phyloP scores from a whole-genome alignment of 1,140 invertebrate genomes.

The Drosophila sechellia region DNA sequence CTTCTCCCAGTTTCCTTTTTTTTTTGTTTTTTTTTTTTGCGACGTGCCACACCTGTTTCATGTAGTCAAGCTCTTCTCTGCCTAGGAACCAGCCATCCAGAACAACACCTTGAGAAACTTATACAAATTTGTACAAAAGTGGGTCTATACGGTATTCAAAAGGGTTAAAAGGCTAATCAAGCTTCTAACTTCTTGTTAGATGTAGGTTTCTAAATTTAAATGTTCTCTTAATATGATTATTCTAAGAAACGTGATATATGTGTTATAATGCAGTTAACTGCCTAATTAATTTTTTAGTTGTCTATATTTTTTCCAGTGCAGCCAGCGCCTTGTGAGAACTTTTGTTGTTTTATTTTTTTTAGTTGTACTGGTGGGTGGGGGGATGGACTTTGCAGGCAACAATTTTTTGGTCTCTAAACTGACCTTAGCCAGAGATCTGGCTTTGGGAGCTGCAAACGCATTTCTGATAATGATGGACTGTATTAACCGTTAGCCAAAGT shows the following conservation, averaged over 20 bases:
- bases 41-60: conserved; percentile 84
- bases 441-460: conserved; percentile 64
- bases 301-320: conserved; percentile 17
- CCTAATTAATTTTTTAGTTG: no score
- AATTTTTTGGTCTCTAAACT: conserved; percentile 76
- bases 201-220: not conserved
- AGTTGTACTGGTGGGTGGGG: not conserved
- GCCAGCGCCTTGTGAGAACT: conserved; percentile 70
- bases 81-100: conserved; percentile 49
- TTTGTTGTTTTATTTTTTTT: conserved; percentile 48
- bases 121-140: not conserved
- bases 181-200: not conserved
- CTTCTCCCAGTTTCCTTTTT: conserved; percentile 59
- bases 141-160: not conserved
- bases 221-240: not conserved
- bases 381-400: conserved; percentile 60
- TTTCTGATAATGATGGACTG: conserved; percentile 84
- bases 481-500: conserved; percentile 78
- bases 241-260: no score
- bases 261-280: no score
- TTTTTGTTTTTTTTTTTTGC: conserved; percentile 28
- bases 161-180: not conserved
- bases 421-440: conserved; percentile 70
- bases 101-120: conserved; percentile 16
- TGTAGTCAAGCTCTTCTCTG: conserved; percentile 66